These are phyloP conservation scores for Epsilonema sp. DNA, from an alignment of 2,888 invertebrate species.

Conservation along the genomic window DNA sequence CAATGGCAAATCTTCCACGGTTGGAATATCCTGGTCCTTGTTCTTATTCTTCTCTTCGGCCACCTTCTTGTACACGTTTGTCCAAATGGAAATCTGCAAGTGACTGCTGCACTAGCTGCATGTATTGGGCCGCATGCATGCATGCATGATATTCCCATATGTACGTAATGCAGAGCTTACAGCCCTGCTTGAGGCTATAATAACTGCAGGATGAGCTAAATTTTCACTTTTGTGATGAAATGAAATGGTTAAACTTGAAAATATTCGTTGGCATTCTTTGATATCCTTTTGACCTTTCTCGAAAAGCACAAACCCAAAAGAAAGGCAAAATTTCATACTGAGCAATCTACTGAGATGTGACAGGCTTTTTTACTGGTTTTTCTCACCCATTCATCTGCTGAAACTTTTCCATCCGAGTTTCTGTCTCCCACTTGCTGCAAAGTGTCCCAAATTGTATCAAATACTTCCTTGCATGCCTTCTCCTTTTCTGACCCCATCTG, in stretches of 20 bases:
- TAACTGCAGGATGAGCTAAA: too few relatives aligned
- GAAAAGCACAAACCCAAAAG: too few relatives aligned
- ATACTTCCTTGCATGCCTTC: slow-evolving; percentile 21
- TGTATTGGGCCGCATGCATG: not conserved
- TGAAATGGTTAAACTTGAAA: too few relatives aligned
- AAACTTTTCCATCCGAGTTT: slow-evolving; percentile 25
- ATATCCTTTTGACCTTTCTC: too few relatives aligned
- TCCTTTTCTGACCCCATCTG: slow-evolving; percentile 19
- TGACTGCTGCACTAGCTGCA: too few relatives aligned
- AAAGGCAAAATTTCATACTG: too few relatives aligned
- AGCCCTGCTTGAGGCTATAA: too few relatives aligned
- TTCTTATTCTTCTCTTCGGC: slow-evolving; percentile 1
- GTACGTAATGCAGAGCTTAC: not conserved
- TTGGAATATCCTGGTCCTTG: slow-evolving; percentile 3
- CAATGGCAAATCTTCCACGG: slow-evolving; percentile 16
- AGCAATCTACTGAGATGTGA: too few relatives aligned
- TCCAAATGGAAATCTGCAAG: slow-evolving; percentile 26
- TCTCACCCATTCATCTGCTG: slow-evolving; percentile 28
- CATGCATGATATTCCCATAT: not conserved
- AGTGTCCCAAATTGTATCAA: slow-evolving; percentile 25
- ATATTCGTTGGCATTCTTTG: too few relatives aligned
- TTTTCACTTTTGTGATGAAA: too few relatives aligned
- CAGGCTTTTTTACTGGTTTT: too few relatives aligned
- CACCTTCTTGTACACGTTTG: slow-evolving; percentile 10
- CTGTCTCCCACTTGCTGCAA: slow-evolving; percentile 25